These are phyloP conservation scores for Glyphotaelius pellucidus DNA, from an alignment of 2,888 invertebrate species.

Conservation along the genomic window DNA sequence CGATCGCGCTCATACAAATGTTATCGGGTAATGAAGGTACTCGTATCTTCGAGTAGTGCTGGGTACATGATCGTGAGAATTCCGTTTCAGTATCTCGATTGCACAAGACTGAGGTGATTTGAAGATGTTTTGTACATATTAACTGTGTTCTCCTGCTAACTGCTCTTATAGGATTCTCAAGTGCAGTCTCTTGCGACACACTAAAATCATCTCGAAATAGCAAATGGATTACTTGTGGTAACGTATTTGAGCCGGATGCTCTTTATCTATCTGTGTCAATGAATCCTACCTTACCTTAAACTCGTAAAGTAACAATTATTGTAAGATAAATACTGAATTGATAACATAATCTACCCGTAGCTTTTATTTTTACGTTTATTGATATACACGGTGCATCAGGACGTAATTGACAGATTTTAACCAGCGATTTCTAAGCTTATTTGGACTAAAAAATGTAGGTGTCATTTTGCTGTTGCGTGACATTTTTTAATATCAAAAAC, in stretches of 20 bases:
- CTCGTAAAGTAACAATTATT: not conserved
- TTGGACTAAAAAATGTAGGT: too few species aligned
- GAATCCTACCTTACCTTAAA: not conserved
- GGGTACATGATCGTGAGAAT: conserved; percentile 38
- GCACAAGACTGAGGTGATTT: conserved; percentile 19
- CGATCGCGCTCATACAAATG: conserved; percentile 25
- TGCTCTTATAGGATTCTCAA: not conserved
- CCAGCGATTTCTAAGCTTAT: too few species aligned
- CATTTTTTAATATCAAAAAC: too few species aligned
- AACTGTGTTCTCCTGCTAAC: not conserved
- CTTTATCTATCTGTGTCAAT: not conserved
- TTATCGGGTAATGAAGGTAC: conserved; percentile 14
- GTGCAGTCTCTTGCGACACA: conserved; percentile 25
- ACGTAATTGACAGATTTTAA: not conserved
- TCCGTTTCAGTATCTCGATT: not conserved
- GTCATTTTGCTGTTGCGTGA: too few species aligned
- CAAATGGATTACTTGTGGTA: not conserved
- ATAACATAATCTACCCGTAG: not conserved
- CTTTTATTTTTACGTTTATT: not conserved
- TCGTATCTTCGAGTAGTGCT: not conserved
- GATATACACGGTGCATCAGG: not conserved
- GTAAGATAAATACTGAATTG: not conserved
- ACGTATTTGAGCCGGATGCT: not conserved
- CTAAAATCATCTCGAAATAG: not conserved
- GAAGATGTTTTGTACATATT: not conserved